Conservation (phyloP, 2,797 vertebrate genomes). For the Lacerta agilis region DNA sequence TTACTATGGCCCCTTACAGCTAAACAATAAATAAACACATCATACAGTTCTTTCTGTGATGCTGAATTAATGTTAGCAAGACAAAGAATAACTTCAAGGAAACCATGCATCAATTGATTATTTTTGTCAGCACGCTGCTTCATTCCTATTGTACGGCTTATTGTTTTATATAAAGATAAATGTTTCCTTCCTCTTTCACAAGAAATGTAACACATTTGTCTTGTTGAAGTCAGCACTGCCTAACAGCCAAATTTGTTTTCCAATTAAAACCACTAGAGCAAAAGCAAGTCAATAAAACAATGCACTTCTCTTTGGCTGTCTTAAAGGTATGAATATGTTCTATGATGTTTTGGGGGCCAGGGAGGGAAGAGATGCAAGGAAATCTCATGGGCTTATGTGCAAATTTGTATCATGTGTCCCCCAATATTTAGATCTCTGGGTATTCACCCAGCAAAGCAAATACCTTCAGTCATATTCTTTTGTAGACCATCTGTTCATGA, state of each 20-base stretch:
- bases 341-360: not conserved
- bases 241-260: constrained; percentile 41
- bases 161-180: constrained; percentile 45
- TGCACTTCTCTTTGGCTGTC: not conserved
- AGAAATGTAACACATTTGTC: constrained; percentile 37
- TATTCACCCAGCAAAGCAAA: not conserved
- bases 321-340: not conserved
- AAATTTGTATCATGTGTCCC: constrained; percentile 8
- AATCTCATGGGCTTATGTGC: not conserved
- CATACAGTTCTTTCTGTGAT: constrained; percentile 15
- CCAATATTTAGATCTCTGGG: not conserved
- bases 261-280: constrained; percentile 31
- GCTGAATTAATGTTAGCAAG: constrained; percentile 38
- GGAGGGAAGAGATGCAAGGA: not conserved
- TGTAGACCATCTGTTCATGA: not conserved
- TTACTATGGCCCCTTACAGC: constrained; percentile 3
- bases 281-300: constrained; percentile 26
- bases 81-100: constrained; percentile 24
- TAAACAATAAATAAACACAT: constrained; percentile 36
- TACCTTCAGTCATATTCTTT: not conserved
- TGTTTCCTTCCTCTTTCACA: constrained; percentile 28
- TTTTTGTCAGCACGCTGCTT: constrained; percentile 5
- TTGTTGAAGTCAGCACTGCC: constrained; percentile 41
- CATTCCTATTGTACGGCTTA: not conserved
- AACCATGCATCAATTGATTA: not conserved